Evolutionary conservation across 2,797 vertebrate species (phyloP).

Genomic region (Rachycentron canadum): DNA sequence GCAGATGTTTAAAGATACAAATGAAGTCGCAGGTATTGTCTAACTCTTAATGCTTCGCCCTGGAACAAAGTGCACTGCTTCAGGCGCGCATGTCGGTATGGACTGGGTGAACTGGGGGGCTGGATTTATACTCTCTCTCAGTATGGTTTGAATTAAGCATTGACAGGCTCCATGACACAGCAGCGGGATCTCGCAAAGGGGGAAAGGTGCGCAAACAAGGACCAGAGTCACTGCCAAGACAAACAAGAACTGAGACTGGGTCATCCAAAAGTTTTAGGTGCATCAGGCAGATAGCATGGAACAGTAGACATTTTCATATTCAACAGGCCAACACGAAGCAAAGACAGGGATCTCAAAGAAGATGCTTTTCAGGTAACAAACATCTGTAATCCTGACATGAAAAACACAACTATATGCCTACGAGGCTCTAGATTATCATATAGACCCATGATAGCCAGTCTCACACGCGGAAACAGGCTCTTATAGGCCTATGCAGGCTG

Average conservation of each 20-base stretch:
- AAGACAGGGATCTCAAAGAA: not conserved
- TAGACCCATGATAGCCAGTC: not conserved
- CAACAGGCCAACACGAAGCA: not conserved
- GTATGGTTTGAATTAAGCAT: conserved; percentile 88
- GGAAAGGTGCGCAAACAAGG: conserved; percentile 66
- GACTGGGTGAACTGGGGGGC: conserved; percentile 53
- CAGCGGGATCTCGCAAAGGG: conserved; percentile 27
- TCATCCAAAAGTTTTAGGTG: not conserved
- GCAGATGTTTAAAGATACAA: conserved; percentile 22
- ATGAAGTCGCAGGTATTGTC: conserved; percentile 31
- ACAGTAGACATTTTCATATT: not conserved
- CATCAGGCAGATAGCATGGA: conserved; percentile 1
- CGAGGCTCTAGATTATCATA: not conserved
- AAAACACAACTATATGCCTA: not conserved
- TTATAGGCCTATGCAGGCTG: not conserved
- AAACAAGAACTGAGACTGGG: conserved; percentile 52
- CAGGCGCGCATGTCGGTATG: conserved; percentile 20
- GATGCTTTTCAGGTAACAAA: not conserved
- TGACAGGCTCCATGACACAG: conserved; percentile 78
- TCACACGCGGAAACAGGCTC: too few relatives aligned
- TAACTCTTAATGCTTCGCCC: conserved; percentile 5
- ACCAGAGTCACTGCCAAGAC: conserved; percentile 34
- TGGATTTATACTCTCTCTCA: conserved; percentile 82
- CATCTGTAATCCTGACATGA: not conserved
- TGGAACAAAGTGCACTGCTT: conserved; percentile 42